Conservation (phyloP, 2,888 invertebrate species). For the Diplolepis rosae region DNA sequence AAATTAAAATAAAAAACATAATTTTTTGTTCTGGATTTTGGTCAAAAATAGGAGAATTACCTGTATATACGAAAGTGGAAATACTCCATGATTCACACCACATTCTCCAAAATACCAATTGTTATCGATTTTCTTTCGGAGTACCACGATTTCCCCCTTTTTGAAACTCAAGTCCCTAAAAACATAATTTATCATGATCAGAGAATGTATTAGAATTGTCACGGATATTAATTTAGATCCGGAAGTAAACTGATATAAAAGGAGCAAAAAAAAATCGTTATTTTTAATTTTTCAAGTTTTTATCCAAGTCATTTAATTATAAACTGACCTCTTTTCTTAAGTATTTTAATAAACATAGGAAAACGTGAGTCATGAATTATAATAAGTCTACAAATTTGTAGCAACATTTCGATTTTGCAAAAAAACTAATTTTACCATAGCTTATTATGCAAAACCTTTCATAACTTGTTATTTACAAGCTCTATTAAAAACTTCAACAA, state of each 20-base stretch:
- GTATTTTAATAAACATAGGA: background rate
- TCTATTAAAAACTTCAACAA: background rate
- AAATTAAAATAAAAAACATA: slow-evolving; percentile 22
- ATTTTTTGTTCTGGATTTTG: background rate
- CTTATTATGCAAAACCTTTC: background rate
- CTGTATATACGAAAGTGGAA: slow-evolving; percentile 90
- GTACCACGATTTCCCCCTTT: slow-evolving; percentile 87
- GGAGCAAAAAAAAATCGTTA: too few relatives aligned
- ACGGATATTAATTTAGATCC: too few relatives aligned
- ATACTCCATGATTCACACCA: slow-evolving; percentile 85
- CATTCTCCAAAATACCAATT: slow-evolving; percentile 93
- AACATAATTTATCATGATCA: too few relatives aligned
- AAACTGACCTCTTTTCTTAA: background rate
- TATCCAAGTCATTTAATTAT: background rate
- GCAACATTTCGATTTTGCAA: background rate
- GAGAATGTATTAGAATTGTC: too few relatives aligned
- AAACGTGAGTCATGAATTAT: background rate
- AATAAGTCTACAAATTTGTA: slow-evolving; percentile 22
- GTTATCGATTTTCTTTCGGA: slow-evolving; percentile 86
- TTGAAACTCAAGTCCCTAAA: slow-evolving; percentile 88
- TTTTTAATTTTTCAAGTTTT: background rate
- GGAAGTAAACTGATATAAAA: too few relatives aligned
- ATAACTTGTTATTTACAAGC: background rate
- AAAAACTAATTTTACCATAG: background rate
- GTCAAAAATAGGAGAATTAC: slow-evolving; percentile 67